A percentile compares a stretch with the other conserved stretches of the same genome.
Evolutionary conservation across 2,797 vertebrate species (phyloP).

Genomic region (Pteropus rufus): DNA sequence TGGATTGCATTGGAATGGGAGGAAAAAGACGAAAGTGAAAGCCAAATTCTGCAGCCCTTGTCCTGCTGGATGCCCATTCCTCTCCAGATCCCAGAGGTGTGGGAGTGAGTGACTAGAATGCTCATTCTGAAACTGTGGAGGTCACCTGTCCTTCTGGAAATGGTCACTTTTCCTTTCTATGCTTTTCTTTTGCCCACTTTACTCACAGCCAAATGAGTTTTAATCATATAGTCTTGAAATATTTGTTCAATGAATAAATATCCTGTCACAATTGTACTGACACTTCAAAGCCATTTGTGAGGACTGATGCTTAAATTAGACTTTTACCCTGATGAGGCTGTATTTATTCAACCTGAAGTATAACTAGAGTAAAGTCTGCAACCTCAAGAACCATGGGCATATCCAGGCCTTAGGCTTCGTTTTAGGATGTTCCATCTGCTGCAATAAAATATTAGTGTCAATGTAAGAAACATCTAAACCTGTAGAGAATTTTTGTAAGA

Average conservation of each 20-base stretch:
- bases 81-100: not conserved
- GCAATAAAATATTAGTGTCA: not conserved
- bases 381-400: not conserved
- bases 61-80: too few relatives aligned
- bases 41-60: not conserved
- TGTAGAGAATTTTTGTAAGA: too few relatives aligned
- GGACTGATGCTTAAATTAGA: not conserved
- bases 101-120: not conserved
- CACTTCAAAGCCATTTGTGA: not conserved
- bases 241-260: not conserved
- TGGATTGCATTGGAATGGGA: not conserved
- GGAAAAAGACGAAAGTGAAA: constrained; percentile 11
- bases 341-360: not conserved
- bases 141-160: not conserved
- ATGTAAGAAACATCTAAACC: too few relatives aligned
- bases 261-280: not conserved
- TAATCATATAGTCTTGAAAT: not conserved
- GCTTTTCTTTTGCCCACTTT: not conserved
- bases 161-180: not conserved
- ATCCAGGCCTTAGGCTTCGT: not conserved
- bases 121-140: not conserved
- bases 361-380: not conserved
- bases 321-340: not conserved
- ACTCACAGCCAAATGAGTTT: not conserved
- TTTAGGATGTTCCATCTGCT: not conserved